Percentiles rank a stretch among this genome's conserved stretches.
These are phyloP conservation scores for Amiota minor DNA, from an alignment of 2,888 invertebrate genomes.

Conservation along the genomic window DNA sequence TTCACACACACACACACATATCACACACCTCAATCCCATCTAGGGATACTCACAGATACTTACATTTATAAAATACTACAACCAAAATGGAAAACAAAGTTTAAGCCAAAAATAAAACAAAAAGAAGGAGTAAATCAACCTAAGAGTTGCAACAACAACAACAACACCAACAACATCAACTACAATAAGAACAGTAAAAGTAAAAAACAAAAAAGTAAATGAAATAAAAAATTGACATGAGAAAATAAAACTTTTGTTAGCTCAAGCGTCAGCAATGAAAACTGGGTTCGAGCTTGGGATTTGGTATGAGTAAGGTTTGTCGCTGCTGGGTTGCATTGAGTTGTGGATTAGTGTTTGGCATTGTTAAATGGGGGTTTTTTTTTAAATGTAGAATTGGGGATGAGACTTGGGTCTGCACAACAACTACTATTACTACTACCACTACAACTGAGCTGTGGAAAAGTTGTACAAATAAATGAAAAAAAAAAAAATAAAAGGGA, in stretches of 20 bases:
- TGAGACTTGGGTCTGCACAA: no score
- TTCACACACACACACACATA: conserved; percentile 16
- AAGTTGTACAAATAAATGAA: neutral
- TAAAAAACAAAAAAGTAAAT: conserved; percentile 59
- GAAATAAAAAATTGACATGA: conserved; percentile 44
- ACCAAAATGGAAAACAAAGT: conserved; percentile 52
- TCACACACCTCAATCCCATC: neutral
- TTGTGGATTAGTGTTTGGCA: no score
- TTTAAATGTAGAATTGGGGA: no score
- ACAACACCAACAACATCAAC: no score
- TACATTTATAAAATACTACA: neutral
- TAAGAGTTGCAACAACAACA: no score
- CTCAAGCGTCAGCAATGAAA: conserved; percentile 37
- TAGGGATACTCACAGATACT: no score
- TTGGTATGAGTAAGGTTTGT: conserved; percentile 49
- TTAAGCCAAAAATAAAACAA: conserved; percentile 45
- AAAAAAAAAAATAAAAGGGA: no score
- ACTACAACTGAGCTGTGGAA: neutral
- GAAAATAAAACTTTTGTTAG: conserved; percentile 60
- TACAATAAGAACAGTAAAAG: conserved; percentile 26
- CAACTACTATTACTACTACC: no score
- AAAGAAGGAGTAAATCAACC: conserved; percentile 20
- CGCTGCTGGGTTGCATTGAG: conserved; percentile 30
- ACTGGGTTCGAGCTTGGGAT: conserved; percentile 45
- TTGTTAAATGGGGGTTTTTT: no score